Base-by-base conservation (phyloP, 1,140 invertebrate species). In the Nasonia vitripennis region DNA sequence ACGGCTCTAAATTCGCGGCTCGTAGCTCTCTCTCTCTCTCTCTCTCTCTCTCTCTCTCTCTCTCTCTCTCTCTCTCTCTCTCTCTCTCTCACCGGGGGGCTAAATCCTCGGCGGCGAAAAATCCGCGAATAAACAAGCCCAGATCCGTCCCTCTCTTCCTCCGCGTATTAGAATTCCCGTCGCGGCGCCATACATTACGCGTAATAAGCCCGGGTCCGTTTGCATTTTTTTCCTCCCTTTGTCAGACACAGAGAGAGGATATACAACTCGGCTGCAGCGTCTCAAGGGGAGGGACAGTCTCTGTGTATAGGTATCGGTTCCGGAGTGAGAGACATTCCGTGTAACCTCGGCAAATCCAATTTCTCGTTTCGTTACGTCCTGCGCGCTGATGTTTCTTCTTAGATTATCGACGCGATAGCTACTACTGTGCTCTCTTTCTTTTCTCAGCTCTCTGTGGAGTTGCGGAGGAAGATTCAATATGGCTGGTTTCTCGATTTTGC, bases 271-370 rank as follows among this genome's bases (percentile, higher is more conserved):
- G 55, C 7, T 62, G 20, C 17, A n/a, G 55, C 6, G 20, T 62
- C 1, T 62, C 17, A 20, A 12, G 48, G 55, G 55, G 17, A 62
- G 17, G 51, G 41, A 45, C 51, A 55, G 12, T 17, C 51, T 55
- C 37, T 9, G 37, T 41, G 37, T 41, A 41, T 41, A 7, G 6
- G 5, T 34, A 71, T 71, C 23, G 12, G 70, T 71, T 71, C 34
- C 70, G 55, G 31, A 1, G 41, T 67, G 78, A 82, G 45, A 82
- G 45, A 62, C 23, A 68, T 78, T 78, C 45, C 45, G 74, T 70
- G 11, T 70, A 83, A 78, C 73, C 62, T 45, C 51, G 34, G 23
- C 55, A 79, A 84, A 84, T 84, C 77, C 37, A 84, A 79, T 84
- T 84, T 84, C 77, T 79, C 77, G 77, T 84, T 79, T 79, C 67